Evolutionary conservation across 2,797 vertebrate species (phyloP), one percentile per base, ranked within the genome.

Genomic region (Thunnus albacares): DNA sequence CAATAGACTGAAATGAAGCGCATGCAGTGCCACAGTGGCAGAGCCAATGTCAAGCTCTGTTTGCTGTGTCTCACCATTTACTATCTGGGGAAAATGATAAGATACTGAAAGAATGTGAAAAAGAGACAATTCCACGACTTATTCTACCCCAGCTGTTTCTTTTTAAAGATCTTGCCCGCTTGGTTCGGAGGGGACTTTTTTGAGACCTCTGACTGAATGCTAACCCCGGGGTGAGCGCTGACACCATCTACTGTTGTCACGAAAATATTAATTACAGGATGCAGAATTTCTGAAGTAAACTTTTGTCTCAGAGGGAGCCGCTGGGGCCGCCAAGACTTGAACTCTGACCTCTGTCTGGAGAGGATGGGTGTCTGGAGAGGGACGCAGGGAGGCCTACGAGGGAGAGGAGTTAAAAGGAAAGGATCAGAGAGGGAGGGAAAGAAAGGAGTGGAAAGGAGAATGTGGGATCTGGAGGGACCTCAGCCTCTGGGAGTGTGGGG

Each of bases 251-350:
- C 84, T 87, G 85, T 90, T 87, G 83, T 93, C 87, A 71, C 55
- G 38, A 85, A 90, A 93, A 92, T 91, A 84, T 90, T 86, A 88
- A 88, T 83, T 69, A 81, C 61, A 18, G 75, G 77, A 82, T 72
- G 75, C 82, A 55, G 64, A 47, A 58, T 76, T 59, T 81, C 85
- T 92, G 88, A 95, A 95, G 89, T 13, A 78, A 89, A 81, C 92
- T 91, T 93, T 95, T 95, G 94, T 94, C 87, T 87, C 51, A 43
- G 71, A 77, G 83, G 62, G 82, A 80, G 90, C 70, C 74, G 87
- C 83, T 22, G 81, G 71, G 76, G 74, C 80, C 49, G 78, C 86
- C 87, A 75, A 81, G 80, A 70, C 78, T 83, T 91, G 90, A 93
- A 75, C 93, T 75, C 71, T 90, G 90, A 90, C 88, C 93, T 82